Percentiles rank a stretch among this genome's conserved stretches.
Evolutionary conservation across 2,888 invertebrate species (phyloP).

Genomic region (Troides oblongomaculatus): DNA sequence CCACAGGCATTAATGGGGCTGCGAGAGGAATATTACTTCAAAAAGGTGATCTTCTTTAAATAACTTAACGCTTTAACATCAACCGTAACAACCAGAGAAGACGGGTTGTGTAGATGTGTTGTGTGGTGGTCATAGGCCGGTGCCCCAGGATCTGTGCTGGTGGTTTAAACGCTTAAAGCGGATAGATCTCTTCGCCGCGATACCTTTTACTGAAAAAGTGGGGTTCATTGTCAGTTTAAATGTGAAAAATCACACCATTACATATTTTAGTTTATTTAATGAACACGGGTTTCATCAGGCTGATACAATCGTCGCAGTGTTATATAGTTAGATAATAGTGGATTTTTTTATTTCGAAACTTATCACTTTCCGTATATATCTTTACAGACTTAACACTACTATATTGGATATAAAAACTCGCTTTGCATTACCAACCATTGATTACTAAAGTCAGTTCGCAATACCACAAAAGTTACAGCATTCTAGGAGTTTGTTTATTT

Average conservation of each 20-base stretch:
- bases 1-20: conserved; percentile 37
- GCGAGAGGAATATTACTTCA: conserved; percentile 37
- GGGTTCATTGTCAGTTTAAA: conserved; percentile 34
- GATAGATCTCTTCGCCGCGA: conserved; percentile 37
- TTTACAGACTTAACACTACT: too few species aligned
- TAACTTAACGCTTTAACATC: conserved; percentile 9
- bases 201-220: conserved; percentile 43
- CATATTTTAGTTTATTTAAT: neutral
- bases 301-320: neutral
- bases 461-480: too few species aligned
- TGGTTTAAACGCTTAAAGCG: conserved; percentile 38
- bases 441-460: too few species aligned
- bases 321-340: too few species aligned
- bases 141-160: conserved; percentile 23
- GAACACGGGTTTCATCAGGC: neutral
- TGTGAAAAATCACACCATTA: neutral
- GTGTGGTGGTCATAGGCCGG: conserved; percentile 17
- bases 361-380: too few species aligned
- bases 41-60: conserved; percentile 12
- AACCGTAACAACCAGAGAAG: conserved; percentile 16
- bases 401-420: too few species aligned
- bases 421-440: too few species aligned
- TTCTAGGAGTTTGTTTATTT: too few species aligned
- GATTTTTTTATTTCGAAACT: too few species aligned
- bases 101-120: conserved; percentile 21